phyloP scores from a whole-genome alignment of 2,797 vertebrate species.

The Cyprinodon diabolis region DNA sequence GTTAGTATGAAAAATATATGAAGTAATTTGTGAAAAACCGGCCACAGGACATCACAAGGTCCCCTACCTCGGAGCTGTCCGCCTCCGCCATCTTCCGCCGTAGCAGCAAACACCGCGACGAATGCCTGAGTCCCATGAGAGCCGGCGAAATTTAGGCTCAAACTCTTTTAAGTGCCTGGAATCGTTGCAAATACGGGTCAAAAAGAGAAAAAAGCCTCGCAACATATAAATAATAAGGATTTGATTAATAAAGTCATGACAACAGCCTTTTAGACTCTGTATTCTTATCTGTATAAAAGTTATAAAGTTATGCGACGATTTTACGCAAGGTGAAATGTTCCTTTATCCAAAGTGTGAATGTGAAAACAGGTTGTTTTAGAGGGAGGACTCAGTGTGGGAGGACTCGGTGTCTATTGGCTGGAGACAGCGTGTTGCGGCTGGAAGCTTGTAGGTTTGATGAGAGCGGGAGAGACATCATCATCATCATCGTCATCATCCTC shows the following conservation, averaged over 20 bases:
- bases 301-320: constrained; percentile 35
- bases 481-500: constrained; percentile 12
- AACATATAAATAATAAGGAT: neutral
- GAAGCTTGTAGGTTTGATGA: constrained; percentile 53
- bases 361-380: constrained; percentile 38
- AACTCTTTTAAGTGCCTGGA: constrained; percentile 57
- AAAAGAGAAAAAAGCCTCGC: constrained; percentile 13
- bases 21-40: constrained; percentile 4
- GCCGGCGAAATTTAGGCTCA: constrained; percentile 77
- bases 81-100: constrained; percentile 99
- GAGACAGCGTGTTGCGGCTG: constrained; percentile 14
- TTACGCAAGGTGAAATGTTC: constrained; percentile 28
- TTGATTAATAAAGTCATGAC: constrained; percentile 20
- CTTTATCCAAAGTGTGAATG: constrained; percentile 42
- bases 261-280: neutral
- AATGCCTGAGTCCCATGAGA: constrained; percentile 99
- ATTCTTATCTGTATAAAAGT: constrained; percentile 43
- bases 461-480: constrained; percentile 29
- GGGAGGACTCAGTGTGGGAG: constrained; percentile 25
- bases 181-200: constrained; percentile 17
- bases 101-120: constrained; percentile 98
- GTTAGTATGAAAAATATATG: neutral
- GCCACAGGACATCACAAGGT: constrained; percentile 71
- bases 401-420: constrained; percentile 23
- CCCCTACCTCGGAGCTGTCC: constrained; percentile 91